Evolutionary conservation across 2,888 invertebrate species (phyloP), one percentile per base, ranked within the genome.

Genomic region (Notodonta dromedarius): DNA sequence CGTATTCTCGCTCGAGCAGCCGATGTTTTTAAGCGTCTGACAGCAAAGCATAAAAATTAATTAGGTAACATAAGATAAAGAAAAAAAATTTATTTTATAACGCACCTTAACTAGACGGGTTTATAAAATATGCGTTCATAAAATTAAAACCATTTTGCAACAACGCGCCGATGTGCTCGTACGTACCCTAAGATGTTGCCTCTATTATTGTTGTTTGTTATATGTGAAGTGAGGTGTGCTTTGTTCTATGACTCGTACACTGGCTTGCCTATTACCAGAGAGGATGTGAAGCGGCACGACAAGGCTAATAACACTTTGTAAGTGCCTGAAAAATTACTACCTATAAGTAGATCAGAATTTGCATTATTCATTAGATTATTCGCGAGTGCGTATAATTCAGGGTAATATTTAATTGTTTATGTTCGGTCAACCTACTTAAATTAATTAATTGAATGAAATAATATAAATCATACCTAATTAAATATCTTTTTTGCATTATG

Each of bases 301-400:
- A 83, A 81, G 57, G 64, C 74, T 2, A 88, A 88, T 67, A 85
- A 75, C 0, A 86, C 87, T 35, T 88, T 87, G 88, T 88, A 61
- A 87, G 88, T 84, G 42, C 53, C 12, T 52, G 7, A 11, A 51
- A 5, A 24, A 16, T 63, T 1, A 52, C 52, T 12, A 24, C 24
- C 24, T 24, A 35, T 35, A 6, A 35, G 35, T 35, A 35, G 35
- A 7, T 35, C 35, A 35, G 24, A 2, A 35, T 35, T 35, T 24
- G 24, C 24, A 24, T 24, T 24, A 24, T 24, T 24, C 24, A 24
- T 24, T 1, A 24, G 24, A 24, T 24, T 24, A 24, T 24, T 24
- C 2, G 24, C 24, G 24, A 24, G 24, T 24, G 24, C 24, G 24
- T 24, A 2, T 24, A 24, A 24, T 24, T 24, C 24, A 24, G 24